Base-by-base conservation (phyloP, 2,113 vertebrate genomes). In the Jaculus jaculus region DNA sequence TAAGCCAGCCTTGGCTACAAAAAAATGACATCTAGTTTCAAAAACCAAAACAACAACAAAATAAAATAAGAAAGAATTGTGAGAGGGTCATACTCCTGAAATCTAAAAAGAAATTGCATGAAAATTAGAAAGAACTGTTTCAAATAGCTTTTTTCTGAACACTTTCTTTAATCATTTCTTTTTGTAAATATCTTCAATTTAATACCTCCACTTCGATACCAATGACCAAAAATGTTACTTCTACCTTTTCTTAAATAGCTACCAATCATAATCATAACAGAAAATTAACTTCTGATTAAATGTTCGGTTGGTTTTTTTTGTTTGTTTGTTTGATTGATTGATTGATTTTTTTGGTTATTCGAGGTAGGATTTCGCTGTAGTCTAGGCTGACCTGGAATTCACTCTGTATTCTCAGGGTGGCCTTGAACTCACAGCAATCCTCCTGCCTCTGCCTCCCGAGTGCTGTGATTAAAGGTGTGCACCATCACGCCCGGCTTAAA, bases 271-370 rank as follows among this genome's bases (percentile, higher is more conserved):
- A 47, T 2, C 23, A 69, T 1, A 42, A 71, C 26, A 81, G 51
- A 77, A 72, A 75, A 28, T 75, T n/a, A 90, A 42, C 54, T 82
- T 90, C 34, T 66, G 69, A 79, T 87, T 42, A 34, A 91, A 79
- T 54, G 13, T 60, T 84, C 42, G n/a, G n/a, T n/a, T n/a, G n/a
- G n/a, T n/a, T n/a, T n/a, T n/a, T n/a, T n/a, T n/a, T n/a, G n/a
- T n/a, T n/a, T n/a, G n/a, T n/a, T n/a, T n/a, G n/a, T n/a, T n/a
- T n/a, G n/a, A n/a, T n/a, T n/a, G n/a, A n/a, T n/a, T n/a, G n/a
- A n/a, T n/a, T n/a, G n/a, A n/a, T n/a, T n/a, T n/a, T n/a, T n/a
- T n/a, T n/a, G n/a, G n/a, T n/a, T n/a, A n/a, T n/a, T n/a, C n/a
- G n/a, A n/a, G n/a, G n/a, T n/a, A n/a, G n/a, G n/a, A n/a, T n/a